A percentile compares a stretch with the other conserved stretches of the same genome.
Conservation (phyloP, 2,113 vertebrate genomes). For the Falco punctatus region DNA sequence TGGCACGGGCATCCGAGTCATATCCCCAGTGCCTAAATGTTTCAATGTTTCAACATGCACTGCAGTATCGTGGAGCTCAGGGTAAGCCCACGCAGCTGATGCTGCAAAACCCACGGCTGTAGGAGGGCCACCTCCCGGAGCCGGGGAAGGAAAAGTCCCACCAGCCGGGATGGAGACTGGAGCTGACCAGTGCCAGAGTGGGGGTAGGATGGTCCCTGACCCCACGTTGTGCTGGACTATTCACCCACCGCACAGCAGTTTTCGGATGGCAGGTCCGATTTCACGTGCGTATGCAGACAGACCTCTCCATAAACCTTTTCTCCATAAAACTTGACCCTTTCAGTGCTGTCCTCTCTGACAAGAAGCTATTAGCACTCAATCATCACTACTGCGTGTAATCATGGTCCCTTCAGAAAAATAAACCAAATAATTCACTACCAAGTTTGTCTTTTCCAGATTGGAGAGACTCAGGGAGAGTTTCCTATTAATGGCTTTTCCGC, state of each 20-base stretch:
- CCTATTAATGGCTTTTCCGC: not conserved
- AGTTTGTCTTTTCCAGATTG: not conserved
- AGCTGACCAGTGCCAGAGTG: not conserved
- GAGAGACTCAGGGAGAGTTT: not conserved
- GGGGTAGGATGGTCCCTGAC: not conserved
- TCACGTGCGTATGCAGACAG: not conserved
- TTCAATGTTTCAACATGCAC: not conserved
- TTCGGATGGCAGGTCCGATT: not conserved
- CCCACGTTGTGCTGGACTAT: not conserved
- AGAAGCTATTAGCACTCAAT: not conserved
- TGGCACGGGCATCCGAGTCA: not conserved
- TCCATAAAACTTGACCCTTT: not conserved
- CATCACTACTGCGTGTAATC: not conserved
- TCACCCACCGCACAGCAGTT: not conserved
- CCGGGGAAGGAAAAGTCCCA: fast-evolving
- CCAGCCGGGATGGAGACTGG: not conserved
- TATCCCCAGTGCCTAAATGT: not conserved
- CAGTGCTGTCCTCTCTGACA: not conserved
- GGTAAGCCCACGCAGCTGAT: not conserved
- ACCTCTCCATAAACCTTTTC: not conserved
- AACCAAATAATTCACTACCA: not conserved
- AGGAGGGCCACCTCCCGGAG: not conserved
- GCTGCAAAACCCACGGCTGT: not conserved
- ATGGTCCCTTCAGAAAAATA: not conserved
- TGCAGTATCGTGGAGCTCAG: not conserved